Base-by-base conservation (phyloP, 2,797 vertebrate species). In the Ptychobarbus kaznakovi region DNA sequence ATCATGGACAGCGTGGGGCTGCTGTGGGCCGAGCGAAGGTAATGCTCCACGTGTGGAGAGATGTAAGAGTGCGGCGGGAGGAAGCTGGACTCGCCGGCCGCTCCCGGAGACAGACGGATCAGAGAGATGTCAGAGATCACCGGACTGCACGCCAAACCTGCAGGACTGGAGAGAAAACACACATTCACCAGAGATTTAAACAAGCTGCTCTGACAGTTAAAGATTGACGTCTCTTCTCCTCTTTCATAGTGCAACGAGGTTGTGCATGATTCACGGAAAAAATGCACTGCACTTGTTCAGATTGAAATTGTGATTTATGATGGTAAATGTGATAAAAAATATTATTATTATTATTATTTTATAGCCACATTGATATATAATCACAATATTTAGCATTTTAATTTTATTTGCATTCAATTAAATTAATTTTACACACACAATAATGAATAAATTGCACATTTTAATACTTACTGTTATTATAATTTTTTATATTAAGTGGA, bases 1-100 rank as follows among this genome's bases (percentile, higher is more conserved):
- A 99, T 97, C 95, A 99, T 96, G 2, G 98, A 99, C 82, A 99
- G 96, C 0, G 97, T 97, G 86, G 98, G 98, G 90, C 98, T 99
- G 91, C 96, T 75, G 68, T 99, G 98, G 22, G 99, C 91, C 0
- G 98, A 97, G 80, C 97, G 97, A 69, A 99, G 97, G 94, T 99
- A 99, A 92, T 99, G 97, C 94, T 99, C 98, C 97, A 99, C 96
- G 92, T 99, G 97, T 40, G 97, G 97, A 81, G 93, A 95, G 93
- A 99, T 91, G 82, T 98, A 99, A 0, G 97, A 96, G 87, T 99
- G 97, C 0, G 97, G 95, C 0, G 95, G 95, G 87, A 93, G 96
- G 93, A 99, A 99, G 4, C 96, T 96, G 0, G 96, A 95, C 86
- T 99, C 98, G 0, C 95, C 91, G 0, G 95, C 87, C 6, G 87